phyloP scores from a whole-genome alignment of 2,888 invertebrate genomes.

The Zelleria hepariella region DNA sequence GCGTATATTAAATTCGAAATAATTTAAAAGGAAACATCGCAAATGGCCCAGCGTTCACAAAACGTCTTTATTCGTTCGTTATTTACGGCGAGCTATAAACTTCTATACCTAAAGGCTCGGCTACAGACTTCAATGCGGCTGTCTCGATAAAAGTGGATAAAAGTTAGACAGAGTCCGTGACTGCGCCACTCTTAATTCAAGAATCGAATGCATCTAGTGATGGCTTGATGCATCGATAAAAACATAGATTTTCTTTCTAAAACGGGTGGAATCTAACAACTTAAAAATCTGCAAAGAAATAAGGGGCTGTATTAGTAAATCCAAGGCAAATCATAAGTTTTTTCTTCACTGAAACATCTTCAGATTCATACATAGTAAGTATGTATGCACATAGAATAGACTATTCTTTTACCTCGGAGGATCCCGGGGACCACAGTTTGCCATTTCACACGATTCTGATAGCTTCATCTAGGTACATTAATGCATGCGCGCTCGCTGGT shows the following conservation, averaged over 20 bases:
- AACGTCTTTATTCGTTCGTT: constrained; percentile 61
- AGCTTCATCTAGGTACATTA: too few species aligned
- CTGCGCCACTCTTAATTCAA: constrained; percentile 40
- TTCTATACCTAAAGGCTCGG: constrained; percentile 42
- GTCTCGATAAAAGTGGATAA: constrained; percentile 30
- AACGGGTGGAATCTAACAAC: too few species aligned
- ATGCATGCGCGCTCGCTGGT: too few species aligned
- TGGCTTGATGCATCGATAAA: constrained; percentile 12
- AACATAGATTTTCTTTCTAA: background rate
- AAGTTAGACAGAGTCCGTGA: constrained; percentile 47
- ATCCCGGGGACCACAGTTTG: too few species aligned
- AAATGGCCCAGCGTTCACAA: constrained; percentile 43
- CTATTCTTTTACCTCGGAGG: too few species aligned
- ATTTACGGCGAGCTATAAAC: constrained; percentile 61
- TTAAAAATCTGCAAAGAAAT: too few species aligned
- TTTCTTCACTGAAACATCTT: too few species aligned
- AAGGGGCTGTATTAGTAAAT: too few species aligned
- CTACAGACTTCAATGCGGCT: constrained; percentile 23
- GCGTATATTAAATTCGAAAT: constrained; percentile 45
- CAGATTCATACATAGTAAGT: too few species aligned
- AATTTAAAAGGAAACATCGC: constrained; percentile 60
- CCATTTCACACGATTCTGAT: too few species aligned
- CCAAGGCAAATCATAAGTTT: too few species aligned
- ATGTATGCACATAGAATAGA: too few species aligned
- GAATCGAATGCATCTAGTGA: constrained; percentile 30